Evolutionary conservation across 2,888 invertebrate species (phyloP).

Genomic region (Celastrina argiolus): DNA sequence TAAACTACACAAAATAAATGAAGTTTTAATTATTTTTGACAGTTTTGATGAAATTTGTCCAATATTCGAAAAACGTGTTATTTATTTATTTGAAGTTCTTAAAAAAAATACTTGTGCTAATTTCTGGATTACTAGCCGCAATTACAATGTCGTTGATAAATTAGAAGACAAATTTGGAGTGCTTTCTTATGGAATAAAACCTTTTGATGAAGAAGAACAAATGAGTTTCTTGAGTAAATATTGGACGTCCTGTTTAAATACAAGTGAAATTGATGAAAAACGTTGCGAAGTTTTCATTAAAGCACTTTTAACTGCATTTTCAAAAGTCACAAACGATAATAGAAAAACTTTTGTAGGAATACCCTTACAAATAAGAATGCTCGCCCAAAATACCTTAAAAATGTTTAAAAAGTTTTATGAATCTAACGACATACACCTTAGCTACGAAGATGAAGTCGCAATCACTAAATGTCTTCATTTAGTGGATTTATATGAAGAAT

Average conservation of each 20-base stretch:
- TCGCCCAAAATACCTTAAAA: conserved; percentile 12
- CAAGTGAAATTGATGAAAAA: not conserved
- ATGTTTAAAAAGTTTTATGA: conserved; percentile 17
- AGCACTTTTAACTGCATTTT: conserved; percentile 1
- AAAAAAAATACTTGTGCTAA: not conserved
- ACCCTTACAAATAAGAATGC: conserved; percentile 20
- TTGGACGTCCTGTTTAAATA: not conserved
- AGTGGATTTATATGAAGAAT: not conserved
- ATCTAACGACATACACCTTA: not conserved
- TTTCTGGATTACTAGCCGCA: not conserved
- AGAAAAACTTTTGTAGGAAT: conserved; percentile 20
- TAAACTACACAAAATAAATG: not conserved
- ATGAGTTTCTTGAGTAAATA: not conserved
- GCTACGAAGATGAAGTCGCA: not conserved
- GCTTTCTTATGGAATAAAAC: not conserved
- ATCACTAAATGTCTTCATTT: not conserved
- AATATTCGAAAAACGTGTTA: not conserved
- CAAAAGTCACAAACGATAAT: not conserved
- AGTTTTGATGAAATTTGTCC: conserved; percentile 5
- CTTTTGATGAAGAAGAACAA: not conserved
- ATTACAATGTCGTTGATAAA: not conserved
- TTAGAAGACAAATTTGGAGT: conserved; percentile 4
- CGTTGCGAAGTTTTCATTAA: not conserved
- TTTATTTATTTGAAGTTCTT: not conserved
- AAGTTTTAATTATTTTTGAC: not conserved